Evolutionary conservation across 2,797 vertebrate genomes (phyloP).

Genomic region (Megalops cyprinoides): DNA sequence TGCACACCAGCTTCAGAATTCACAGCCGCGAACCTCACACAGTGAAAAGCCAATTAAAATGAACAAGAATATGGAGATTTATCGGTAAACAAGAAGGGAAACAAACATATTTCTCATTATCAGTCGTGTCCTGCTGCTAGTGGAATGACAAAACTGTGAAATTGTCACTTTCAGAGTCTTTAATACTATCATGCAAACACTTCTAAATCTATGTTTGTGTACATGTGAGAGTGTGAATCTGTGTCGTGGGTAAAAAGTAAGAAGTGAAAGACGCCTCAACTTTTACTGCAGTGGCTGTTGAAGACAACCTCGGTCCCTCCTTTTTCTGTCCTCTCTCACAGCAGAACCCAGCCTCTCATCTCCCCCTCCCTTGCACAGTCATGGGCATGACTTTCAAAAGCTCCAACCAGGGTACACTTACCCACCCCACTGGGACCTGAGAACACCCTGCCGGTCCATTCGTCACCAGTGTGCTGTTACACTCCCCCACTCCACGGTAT

Average conservation of each 20-base stretch:
- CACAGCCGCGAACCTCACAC: neutral
- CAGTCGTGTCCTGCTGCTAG: too few species aligned
- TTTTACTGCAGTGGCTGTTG: neutral
- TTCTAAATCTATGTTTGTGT: too few species aligned
- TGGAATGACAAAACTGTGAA: too few species aligned
- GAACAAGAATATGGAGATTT: neutral
- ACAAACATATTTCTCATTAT: too few species aligned
- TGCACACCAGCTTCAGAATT: neutral
- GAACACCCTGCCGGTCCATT: neutral
- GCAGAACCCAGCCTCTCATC: too few species aligned
- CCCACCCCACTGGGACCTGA: neutral
- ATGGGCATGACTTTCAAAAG: neutral
- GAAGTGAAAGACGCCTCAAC: neutral
- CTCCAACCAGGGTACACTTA: neutral
- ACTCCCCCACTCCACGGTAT: too few species aligned
- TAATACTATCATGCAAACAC: too few species aligned
- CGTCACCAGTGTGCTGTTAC: conserved; percentile 8
- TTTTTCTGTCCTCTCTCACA: too few species aligned
- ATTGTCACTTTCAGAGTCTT: too few species aligned
- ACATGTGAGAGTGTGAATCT: too few species aligned
- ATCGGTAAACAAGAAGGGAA: neutral
- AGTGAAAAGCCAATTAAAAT: neutral
- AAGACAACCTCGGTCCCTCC: too few species aligned
- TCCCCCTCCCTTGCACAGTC: too few species aligned
- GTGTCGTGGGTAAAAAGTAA: neutral